A percentile compares a stretch with the other conserved stretches of the same genome.
Conservation (phyloP, 1,140 invertebrate species). For the Megathymus violae region DNA sequence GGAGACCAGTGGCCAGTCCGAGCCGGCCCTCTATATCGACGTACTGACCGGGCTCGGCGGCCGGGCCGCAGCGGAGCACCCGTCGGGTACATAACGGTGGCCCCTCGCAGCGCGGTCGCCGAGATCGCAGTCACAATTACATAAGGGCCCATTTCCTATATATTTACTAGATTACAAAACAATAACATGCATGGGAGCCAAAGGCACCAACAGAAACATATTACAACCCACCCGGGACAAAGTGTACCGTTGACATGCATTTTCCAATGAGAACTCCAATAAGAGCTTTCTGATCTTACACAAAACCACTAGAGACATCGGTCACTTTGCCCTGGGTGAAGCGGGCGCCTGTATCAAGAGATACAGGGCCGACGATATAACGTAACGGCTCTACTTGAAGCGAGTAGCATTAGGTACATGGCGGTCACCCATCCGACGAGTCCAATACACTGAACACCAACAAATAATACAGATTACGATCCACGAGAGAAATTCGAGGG, state of each 20-base stretch:
- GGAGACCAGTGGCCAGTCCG: too few relatives aligned
- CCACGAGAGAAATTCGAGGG: slow-evolving; percentile 68
- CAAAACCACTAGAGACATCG: slow-evolving; percentile 34
- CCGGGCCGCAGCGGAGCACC: background rate
- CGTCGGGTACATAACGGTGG: background rate
- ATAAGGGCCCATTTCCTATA: slow-evolving; percentile 46
- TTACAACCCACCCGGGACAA: slow-evolving; percentile 39
- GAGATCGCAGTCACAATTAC: slow-evolving; percentile 1
- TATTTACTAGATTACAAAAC: slow-evolving; percentile 72
- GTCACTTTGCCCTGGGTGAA: slow-evolving; percentile 39
- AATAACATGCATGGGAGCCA: slow-evolving; percentile 68
- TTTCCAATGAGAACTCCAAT: slow-evolving; percentile 47
- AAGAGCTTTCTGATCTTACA: slow-evolving; percentile 40
- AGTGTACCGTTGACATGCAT: slow-evolving; percentile 31
- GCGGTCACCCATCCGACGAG: slow-evolving; percentile 60
- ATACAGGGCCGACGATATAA: slow-evolving; percentile 69
- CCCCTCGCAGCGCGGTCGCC: background rate
- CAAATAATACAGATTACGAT: slow-evolving; percentile 60
- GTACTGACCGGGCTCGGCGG: slow-evolving; percentile 5
- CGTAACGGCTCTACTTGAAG: slow-evolving; percentile 74
- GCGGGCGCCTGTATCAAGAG: slow-evolving; percentile 49
- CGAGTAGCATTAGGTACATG: slow-evolving; percentile 73
- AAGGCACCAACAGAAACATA: slow-evolving; percentile 45
- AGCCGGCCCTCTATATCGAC: slow-evolving; percentile 37
- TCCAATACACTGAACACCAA: slow-evolving; percentile 64